Percentiles rank a stretch among this genome's conserved stretches.
Evolutionary conservation across 64 coral and sea anemone species (phyloP).

Genomic region (Actinia equina): DNA sequence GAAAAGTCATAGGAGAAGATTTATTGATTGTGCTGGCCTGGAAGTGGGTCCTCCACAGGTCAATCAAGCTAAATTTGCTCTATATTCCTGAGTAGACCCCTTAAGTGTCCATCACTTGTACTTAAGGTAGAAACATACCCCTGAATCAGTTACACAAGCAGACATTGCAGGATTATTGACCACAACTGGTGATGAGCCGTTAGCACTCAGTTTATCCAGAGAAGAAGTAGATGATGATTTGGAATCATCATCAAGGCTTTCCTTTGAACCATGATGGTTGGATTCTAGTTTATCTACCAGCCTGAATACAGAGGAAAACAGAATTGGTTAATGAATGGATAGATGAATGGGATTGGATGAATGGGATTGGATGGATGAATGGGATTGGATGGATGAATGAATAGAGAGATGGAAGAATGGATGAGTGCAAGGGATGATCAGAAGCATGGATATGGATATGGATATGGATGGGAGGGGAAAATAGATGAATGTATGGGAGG

Average conservation of each 20-base stretch:
- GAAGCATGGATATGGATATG: too few species aligned
- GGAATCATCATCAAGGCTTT: slow-evolving; percentile 64
- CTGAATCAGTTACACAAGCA: slow-evolving; percentile 53
- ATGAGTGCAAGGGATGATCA: too few species aligned
- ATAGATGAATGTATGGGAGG: too few species aligned
- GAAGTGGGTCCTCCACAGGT: too few species aligned
- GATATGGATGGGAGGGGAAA: too few species aligned
- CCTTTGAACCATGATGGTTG: slow-evolving; percentile 67
- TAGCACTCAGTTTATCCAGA: slow-evolving; percentile 64
- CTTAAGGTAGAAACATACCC: slow-evolving; percentile 9
- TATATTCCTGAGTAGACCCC: too few species aligned
- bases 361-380: neutral
- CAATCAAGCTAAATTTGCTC: neutral
- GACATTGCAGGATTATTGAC: slow-evolving; percentile 1
- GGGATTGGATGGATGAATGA: neutral
- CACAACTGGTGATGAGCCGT: slow-evolving; percentile 11
- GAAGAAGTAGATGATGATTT: slow-evolving; percentile 86
- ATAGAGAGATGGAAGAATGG: neutral
- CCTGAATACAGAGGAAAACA: neutral
- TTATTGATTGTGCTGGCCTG: too few species aligned
- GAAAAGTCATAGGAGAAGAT: too few species aligned
- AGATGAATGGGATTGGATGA: neutral
- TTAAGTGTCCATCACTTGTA: too few species aligned
- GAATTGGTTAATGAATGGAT: neutral
- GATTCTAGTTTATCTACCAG: slow-evolving; percentile 85